phyloP scores from a whole-genome alignment of 2,888 invertebrate genomes.

The Nipponacmea schrenckii region DNA sequence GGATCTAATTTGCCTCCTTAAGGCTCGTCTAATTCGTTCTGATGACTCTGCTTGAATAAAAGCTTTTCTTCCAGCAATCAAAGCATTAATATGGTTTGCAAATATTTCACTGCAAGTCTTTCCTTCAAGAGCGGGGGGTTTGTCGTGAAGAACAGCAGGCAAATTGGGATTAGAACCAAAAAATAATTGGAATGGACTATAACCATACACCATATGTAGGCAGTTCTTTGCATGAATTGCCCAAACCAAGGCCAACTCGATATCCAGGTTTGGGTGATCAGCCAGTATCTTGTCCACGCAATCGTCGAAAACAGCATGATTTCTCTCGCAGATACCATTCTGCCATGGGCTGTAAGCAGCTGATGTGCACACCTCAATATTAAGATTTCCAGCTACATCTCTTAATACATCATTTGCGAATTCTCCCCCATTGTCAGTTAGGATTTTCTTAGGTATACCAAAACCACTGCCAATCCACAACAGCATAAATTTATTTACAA shows the following conservation, averaged over 20 bases:
- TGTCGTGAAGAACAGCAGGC: slow-evolving; percentile 19
- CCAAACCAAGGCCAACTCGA: slow-evolving; percentile 16
- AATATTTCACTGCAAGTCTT: slow-evolving; percentile 21
- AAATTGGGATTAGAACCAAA: slow-evolving; percentile 24
- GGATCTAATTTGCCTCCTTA: slow-evolving; percentile 21
- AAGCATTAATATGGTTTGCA: slow-evolving; percentile 30
- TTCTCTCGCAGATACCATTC: neutral
- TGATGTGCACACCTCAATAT: slow-evolving; percentile 13
- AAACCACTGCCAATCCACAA: too few relatives aligned
- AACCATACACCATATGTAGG: slow-evolving; percentile 18
- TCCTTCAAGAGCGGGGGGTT: slow-evolving; percentile 22
- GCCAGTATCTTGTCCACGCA: neutral
- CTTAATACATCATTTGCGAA: slow-evolving; percentile 16
- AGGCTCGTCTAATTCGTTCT: slow-evolving; percentile 26
- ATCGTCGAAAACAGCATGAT: slow-evolving; percentile 19
- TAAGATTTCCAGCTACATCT: slow-evolving; percentile 17
- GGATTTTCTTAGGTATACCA: too few relatives aligned
- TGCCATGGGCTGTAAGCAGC: slow-evolving; percentile 11
- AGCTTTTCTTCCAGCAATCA: slow-evolving; percentile 25
- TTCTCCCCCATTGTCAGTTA: slow-evolving; percentile 22
- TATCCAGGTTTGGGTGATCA: slow-evolving; percentile 10
- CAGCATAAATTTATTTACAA: too few relatives aligned
- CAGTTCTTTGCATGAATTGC: slow-evolving; percentile 15
- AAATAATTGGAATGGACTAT: slow-evolving; percentile 22
- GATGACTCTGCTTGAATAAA: slow-evolving; percentile 24